phyloP scores from a whole-genome alignment of 1,140 invertebrate species.

The Macrobrachium rosenbergii region DNA sequence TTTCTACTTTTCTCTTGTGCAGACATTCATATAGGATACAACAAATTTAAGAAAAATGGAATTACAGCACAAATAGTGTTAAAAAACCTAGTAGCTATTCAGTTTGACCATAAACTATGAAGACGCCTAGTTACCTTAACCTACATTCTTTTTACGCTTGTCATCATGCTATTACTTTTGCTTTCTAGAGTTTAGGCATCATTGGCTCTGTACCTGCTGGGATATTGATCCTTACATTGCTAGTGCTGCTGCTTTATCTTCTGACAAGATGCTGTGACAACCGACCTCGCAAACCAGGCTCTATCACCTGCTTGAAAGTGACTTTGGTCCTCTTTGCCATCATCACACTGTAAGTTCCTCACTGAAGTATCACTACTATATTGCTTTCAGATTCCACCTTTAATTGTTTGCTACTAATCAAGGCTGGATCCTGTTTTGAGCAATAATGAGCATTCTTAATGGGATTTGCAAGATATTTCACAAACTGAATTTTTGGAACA shows the following conservation, averaged over 20 bases:
- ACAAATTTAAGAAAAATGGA: too few species aligned
- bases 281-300: conserved; percentile 85
- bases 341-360: conserved; percentile 63
- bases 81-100: too few species aligned
- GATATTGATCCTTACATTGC: conserved; percentile 88
- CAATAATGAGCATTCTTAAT: too few species aligned
- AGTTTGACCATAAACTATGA: too few species aligned
- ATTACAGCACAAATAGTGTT: too few species aligned
- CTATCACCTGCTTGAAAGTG: conserved; percentile 86
- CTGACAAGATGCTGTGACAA: conserved; percentile 94
- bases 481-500: too few species aligned
- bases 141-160: not conserved
- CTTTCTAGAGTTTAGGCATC: conserved; percentile 83
- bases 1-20: too few species aligned
- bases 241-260: conserved; percentile 89
- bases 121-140: not conserved
- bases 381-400: not conserved
- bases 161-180: not conserved
- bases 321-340: conserved; percentile 83
- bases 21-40: too few species aligned
- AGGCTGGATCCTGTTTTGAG: too few species aligned
- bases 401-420: too few species aligned
- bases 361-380: not conserved
- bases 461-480: too few species aligned
- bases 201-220: conserved; percentile 88